Evolutionary conservation across 2,797 vertebrate species (phyloP).

Genomic region (Danio choprae): DNA sequence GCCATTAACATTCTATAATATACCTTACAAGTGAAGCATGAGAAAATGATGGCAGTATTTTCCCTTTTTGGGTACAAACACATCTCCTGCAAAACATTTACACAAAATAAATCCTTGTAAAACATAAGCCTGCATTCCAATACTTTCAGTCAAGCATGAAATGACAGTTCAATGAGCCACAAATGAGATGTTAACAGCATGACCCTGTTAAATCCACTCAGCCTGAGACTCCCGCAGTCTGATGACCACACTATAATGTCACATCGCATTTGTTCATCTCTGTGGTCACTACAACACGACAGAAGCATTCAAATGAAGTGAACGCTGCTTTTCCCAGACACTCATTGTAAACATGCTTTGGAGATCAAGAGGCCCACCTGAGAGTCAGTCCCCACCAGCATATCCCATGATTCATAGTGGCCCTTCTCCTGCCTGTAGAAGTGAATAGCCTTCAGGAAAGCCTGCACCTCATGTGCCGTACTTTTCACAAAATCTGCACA

Average conservation of each 20-base stretch:
- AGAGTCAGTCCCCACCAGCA: constrained; percentile 83
- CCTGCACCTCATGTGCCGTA: constrained; percentile 80
- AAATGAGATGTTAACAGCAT: constrained; percentile 4
- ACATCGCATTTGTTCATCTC: not conserved
- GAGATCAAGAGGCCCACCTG: constrained; percentile 74
- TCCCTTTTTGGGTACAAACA: too few species aligned
- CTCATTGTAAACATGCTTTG: not conserved
- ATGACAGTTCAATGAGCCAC: not conserved
- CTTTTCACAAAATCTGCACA: constrained; percentile 66
- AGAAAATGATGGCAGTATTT: too few species aligned
- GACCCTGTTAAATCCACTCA: not conserved
- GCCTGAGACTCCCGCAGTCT: too few species aligned
- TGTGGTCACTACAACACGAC: not conserved
- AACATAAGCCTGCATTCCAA: not conserved
- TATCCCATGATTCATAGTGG: constrained; percentile 88
- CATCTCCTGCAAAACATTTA: not conserved
- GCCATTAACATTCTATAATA: too few species aligned
- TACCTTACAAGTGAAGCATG: too few species aligned
- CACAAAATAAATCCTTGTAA: not conserved
- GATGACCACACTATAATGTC: constrained; percentile 10
- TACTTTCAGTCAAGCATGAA: not conserved
- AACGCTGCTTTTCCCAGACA: not conserved
- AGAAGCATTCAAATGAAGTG: not conserved
- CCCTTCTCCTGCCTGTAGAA: constrained; percentile 89
- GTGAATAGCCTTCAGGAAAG: constrained; percentile 83